These are phyloP conservation scores for Lasioglossum baleicum DNA, from an alignment of 1,140 invertebrate species.

Conservation along the genomic window DNA sequence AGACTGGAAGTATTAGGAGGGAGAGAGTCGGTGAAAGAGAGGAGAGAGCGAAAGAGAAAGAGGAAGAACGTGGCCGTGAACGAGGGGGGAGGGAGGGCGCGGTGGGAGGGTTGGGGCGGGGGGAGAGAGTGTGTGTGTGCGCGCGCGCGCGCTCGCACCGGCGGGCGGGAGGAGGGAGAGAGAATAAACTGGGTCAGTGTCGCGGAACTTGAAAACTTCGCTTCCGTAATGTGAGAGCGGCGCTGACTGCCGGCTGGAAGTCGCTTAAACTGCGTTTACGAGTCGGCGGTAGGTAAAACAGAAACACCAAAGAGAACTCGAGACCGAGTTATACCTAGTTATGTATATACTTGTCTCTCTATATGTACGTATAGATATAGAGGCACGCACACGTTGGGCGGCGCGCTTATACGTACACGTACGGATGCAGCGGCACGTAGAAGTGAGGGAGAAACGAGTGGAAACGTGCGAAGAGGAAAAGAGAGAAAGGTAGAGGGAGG, in stretches of 20 bases:
- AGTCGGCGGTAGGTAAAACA: conserved; percentile 72
- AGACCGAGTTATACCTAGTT: conserved; percentile 62
- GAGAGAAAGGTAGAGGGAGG: not conserved
- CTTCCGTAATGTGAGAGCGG: conserved; percentile 78
- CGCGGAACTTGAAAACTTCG: conserved; percentile 80
- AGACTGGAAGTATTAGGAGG: conserved; percentile 57
- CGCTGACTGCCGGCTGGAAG: conserved; percentile 66
- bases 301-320: conserved; percentile 61
- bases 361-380: not conserved
- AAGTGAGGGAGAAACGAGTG: not conserved
- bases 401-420: too few species aligned
- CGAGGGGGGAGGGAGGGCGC: conserved; percentile 21
- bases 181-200: conserved; percentile 79
- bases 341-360: conserved; percentile 19
- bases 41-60: conserved; percentile 23
- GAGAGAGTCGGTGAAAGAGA: not conserved
- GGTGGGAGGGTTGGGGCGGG: conserved; percentile 24
- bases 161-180: conserved; percentile 26
- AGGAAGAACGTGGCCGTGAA: conserved; percentile 34
- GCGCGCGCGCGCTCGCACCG: too few species aligned
- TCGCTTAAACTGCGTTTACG: conserved; percentile 73
- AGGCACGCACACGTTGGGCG: not conserved
- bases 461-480: not conserved
- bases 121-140: not conserved
- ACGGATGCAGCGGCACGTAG: not conserved